Base-by-base conservation (phyloP, 2,113 vertebrate species). In the Irena cyanogastra region DNA sequence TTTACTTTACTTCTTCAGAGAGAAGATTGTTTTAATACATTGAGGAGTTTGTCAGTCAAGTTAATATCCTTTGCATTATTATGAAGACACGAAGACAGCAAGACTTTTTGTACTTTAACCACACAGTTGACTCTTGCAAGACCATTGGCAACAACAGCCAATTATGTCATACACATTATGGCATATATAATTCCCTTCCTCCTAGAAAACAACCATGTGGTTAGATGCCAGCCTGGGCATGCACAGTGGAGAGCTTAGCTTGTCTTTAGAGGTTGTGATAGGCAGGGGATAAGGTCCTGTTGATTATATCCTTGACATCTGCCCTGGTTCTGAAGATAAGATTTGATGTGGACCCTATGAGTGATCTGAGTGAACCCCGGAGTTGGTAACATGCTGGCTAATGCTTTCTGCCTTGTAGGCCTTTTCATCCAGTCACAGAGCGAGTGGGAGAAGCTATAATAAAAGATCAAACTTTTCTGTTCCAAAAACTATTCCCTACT, bases 291-390 rank as follows among this genome's bases (percentile, higher is more conserved):
- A 93, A 97, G 63, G 88, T 93, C 50, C 61, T 90, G 60, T 44
- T 85, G 66, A 79, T 88, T 90, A 69, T 39, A 85, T 37, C 41
- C 41, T 53, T 91, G 83, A 91, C 5, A 18, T 87, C 69, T 94
- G 42, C n/a, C n/a, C 69, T 79, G 49, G 37, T 76, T 87, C 74
- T 82, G 65, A 94, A 92, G 91, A 68, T 89, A 75, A 94, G 83
- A 79, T 87, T 79, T 94, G 23, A 28, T 86, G 54, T 50, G 35
- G 54, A 77, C 74, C 45, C 4, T 0, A 19, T 87, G 77, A 84
- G 61, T 53, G 82, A 84, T 52, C 27, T 13, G 26, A 11, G 72
- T 60, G 65, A 95, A n/a, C 41, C 57, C 63, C 3, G 9, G 39
- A 84, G 41, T 61, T 6, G 84, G 37, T 14, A 68, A 87, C 33